Percentiles rank a stretch among this genome's conserved stretches.
phyloP scores from a whole-genome alignment of 1,140 invertebrate species.

The Neuroterus valhalla region DNA sequence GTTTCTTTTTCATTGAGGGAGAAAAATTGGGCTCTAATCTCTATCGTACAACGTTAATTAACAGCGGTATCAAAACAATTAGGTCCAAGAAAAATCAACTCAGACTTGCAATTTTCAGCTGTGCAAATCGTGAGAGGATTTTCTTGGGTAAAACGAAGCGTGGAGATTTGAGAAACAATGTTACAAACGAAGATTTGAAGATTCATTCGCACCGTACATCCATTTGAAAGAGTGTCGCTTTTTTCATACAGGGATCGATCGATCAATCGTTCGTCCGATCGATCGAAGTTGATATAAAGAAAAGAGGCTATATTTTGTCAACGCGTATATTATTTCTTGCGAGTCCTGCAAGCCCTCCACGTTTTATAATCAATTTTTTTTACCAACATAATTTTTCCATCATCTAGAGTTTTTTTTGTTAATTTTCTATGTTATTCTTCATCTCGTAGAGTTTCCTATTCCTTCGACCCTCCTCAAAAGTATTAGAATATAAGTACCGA shows the following conservation, averaged over 20 bases:
- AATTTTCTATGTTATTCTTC: slow-evolving; percentile 34
- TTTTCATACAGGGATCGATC: slow-evolving; percentile 69
- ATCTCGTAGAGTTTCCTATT: slow-evolving; percentile 32
- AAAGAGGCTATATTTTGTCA: slow-evolving; percentile 75
- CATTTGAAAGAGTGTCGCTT: slow-evolving; percentile 70
- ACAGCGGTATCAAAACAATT: slow-evolving; percentile 57
- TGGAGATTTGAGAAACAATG: slow-evolving; percentile 53
- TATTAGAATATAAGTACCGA: slow-evolving; percentile 71
- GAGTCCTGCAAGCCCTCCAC: slow-evolving; percentile 57
- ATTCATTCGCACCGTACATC: slow-evolving; percentile 75
- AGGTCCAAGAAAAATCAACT: slow-evolving; percentile 25
- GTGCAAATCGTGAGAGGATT: neutral
- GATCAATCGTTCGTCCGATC: slow-evolving; percentile 61
- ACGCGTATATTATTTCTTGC: slow-evolving; percentile 70
- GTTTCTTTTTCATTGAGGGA: neutral
- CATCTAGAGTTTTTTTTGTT: slow-evolving; percentile 27
- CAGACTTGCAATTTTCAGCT: neutral
- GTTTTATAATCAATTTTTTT: slow-evolving; percentile 42
- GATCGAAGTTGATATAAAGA: slow-evolving; percentile 68
- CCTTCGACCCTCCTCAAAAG: slow-evolving; percentile 31
- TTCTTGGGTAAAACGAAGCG: slow-evolving; percentile 10
- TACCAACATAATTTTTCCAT: slow-evolving; percentile 20
- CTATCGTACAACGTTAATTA: slow-evolving; percentile 43
- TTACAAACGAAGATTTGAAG: slow-evolving; percentile 68
- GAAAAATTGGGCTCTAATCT: neutral